These are phyloP conservation scores for Philonicus albiceps DNA, from an alignment of 2,888 invertebrate species.

Conservation along the genomic window DNA sequence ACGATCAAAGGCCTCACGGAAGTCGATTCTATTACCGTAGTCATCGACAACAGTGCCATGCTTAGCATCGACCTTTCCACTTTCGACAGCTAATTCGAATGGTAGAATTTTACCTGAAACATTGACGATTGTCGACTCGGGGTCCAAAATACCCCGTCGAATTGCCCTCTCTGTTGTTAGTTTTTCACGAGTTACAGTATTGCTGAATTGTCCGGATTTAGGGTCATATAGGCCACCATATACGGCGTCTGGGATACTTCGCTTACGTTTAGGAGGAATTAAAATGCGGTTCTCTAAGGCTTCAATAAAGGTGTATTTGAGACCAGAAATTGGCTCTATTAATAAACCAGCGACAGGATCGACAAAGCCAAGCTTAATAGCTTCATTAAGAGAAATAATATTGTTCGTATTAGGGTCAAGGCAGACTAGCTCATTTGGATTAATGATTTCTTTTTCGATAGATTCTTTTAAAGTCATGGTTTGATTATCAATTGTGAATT, in stretches of 20 bases:
- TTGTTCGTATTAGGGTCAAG: slow-evolving; percentile 82
- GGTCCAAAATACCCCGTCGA: slow-evolving; percentile 83
- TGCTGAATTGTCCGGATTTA: slow-evolving; percentile 81
- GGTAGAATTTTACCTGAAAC: slow-evolving; percentile 82
- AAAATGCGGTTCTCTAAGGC: slow-evolving; percentile 85
- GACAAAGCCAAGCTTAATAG: slow-evolving; percentile 78
- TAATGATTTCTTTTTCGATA: slow-evolving; percentile 77
- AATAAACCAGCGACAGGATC: slow-evolving; percentile 83
- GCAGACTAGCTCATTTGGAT: slow-evolving; percentile 78
- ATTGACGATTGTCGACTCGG: slow-evolving; percentile 84
- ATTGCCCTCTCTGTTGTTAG: slow-evolving; percentile 84
- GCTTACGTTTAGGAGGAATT: slow-evolving; percentile 81
- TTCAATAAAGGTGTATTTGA: slow-evolving; percentile 79
- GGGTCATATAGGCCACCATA: slow-evolving; percentile 91
- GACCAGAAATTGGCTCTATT: slow-evolving; percentile 76
- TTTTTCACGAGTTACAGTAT: slow-evolving; percentile 80
- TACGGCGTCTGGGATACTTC: slow-evolving; percentile 88
- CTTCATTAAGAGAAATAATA: slow-evolving; percentile 80
- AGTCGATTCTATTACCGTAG: slow-evolving; percentile 73
- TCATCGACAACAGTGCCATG: slow-evolving; percentile 73
- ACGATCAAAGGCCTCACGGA: slow-evolving; percentile 84
- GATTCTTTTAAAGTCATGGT: slow-evolving; percentile 78
- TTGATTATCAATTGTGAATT: slow-evolving; percentile 74
- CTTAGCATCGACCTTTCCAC: slow-evolving; percentile 78
- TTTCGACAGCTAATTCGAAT: slow-evolving; percentile 82